Percentiles rank a stretch among this genome's conserved stretches.
Evolutionary conservation across 2,113 vertebrate species (phyloP).

Genomic region (Albula glossodonta): DNA sequence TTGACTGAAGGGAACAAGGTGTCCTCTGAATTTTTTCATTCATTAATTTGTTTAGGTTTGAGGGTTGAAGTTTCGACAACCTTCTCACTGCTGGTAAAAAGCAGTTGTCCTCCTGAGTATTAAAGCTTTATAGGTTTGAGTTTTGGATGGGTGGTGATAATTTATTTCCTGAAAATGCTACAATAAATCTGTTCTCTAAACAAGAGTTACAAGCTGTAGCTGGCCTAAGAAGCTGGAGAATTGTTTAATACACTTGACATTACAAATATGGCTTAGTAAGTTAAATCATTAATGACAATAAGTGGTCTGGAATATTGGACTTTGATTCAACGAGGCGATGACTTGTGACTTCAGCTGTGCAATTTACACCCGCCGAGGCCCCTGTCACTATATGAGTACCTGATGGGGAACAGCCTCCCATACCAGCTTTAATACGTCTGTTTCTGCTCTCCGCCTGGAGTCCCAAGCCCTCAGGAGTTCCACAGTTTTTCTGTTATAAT

Average conservation of each 20-base stretch:
- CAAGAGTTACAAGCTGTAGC: not conserved
- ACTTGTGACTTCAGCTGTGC: not conserved
- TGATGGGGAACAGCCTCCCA: not conserved
- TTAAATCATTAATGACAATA: conserved; percentile 4
- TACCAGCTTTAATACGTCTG: not conserved
- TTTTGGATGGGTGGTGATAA: not conserved
- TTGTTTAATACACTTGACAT: not conserved
- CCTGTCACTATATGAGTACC: not conserved
- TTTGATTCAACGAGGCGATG: not conserved
- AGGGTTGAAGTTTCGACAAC: too few relatives aligned
- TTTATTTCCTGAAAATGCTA: not conserved
- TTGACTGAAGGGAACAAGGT: too few relatives aligned
- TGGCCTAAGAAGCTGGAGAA: not conserved
- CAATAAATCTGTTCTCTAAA: not conserved
- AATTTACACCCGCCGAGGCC: not conserved
- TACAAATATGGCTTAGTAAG: not conserved
- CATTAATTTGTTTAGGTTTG: too few relatives aligned
- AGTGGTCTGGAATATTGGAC: not conserved
- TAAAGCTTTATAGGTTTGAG: not conserved
- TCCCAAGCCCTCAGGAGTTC: not conserved
- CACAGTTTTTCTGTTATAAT: not conserved
- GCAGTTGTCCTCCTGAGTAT: not conserved
- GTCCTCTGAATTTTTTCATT: too few relatives aligned
- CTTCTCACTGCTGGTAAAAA: too few relatives aligned
- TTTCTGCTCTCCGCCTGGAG: not conserved